phyloP scores from a whole-genome alignment of 1,140 invertebrate genomes.

The Drosophila ficusphila region DNA sequence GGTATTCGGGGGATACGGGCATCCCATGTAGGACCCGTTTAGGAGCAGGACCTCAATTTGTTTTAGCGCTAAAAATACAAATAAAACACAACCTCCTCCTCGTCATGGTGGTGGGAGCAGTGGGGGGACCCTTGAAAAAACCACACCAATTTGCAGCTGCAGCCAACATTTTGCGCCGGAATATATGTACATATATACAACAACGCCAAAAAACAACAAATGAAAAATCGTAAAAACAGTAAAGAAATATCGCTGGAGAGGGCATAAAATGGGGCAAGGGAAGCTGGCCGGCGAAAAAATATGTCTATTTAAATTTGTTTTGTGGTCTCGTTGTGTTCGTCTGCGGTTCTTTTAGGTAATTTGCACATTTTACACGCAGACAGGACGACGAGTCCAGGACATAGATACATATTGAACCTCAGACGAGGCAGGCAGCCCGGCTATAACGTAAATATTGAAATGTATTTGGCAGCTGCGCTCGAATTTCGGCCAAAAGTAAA shows the following conservation, averaged over 20 bases:
- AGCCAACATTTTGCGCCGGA: conserved; percentile 71
- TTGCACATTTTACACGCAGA: conserved; percentile 81
- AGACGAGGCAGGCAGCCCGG: conserved; percentile 4
- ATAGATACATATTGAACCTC: conserved; percentile 53
- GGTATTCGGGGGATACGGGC: conserved; percentile 2
- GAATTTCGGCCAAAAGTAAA: conserved; percentile 74
- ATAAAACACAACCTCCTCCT: conserved; percentile 54
- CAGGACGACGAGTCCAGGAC: conserved; percentile 43
- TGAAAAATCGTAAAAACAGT: conserved; percentile 62
- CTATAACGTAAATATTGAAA: conserved; percentile 82
- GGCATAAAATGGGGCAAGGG: conserved; percentile 8
- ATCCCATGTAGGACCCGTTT: conserved; percentile 22
- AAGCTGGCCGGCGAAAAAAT: conserved; percentile 65
- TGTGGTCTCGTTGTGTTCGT: conserved; percentile 82
- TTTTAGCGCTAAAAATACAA: conserved; percentile 80
- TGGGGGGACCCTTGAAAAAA: conserved; percentile 36
- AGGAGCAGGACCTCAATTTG: conserved; percentile 71
- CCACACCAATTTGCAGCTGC: conserved; percentile 76
- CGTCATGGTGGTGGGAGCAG: not conserved
- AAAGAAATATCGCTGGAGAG: conserved; percentile 36
- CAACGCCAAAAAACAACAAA: conserved; percentile 65
- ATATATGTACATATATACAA: too few species aligned
- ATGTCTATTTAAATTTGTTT: conserved; percentile 83
- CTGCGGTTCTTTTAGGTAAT: conserved; percentile 83
- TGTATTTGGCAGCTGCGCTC: conserved; percentile 80